phyloP scores from a whole-genome alignment of 2,888 invertebrate species.

The Sylvicola fuscatus region DNA sequence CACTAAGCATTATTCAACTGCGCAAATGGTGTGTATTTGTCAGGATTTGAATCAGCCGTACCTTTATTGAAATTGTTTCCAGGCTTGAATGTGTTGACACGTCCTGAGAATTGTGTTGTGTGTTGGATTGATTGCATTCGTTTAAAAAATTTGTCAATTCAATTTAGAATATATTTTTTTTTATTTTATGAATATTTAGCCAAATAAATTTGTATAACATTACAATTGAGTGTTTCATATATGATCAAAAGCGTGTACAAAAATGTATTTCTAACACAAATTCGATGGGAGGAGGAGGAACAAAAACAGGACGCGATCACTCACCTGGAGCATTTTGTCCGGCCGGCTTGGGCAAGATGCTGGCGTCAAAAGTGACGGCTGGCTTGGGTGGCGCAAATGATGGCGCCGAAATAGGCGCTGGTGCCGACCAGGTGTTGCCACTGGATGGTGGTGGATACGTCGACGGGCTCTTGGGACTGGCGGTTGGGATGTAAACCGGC shows the following conservation, averaged over 20 bases:
- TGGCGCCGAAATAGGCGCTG: slow-evolving; percentile 3
- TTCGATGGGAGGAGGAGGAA: too few relatives aligned
- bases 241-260: too few relatives aligned
- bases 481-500: slow-evolving; percentile 8
- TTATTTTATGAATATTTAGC: neutral
- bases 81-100: slow-evolving; percentile 4
- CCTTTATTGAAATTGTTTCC: slow-evolving; percentile 4
- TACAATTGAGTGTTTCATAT: too few relatives aligned
- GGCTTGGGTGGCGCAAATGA: slow-evolving; percentile 5
- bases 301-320: neutral
- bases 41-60: slow-evolving; percentile 5
- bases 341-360: slow-evolving; percentile 21
- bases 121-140: neutral
- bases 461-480: slow-evolving; percentile 11
- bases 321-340: slow-evolving; percentile 5
- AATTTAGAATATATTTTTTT: too few relatives aligned
- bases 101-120: slow-evolving; percentile 2
- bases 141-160: too few relatives aligned
- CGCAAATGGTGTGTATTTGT: slow-evolving; percentile 6
- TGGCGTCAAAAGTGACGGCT: slow-evolving; percentile 14
- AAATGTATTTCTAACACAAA: too few relatives aligned
- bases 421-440: slow-evolving; percentile 9
- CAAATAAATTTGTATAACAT: too few relatives aligned
- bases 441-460: slow-evolving; percentile 18
- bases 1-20: slow-evolving; percentile 6